Evolutionary conservation across 2,888 invertebrate species (phyloP).

Genomic region (Brachynemurus nebulosus): DNA sequence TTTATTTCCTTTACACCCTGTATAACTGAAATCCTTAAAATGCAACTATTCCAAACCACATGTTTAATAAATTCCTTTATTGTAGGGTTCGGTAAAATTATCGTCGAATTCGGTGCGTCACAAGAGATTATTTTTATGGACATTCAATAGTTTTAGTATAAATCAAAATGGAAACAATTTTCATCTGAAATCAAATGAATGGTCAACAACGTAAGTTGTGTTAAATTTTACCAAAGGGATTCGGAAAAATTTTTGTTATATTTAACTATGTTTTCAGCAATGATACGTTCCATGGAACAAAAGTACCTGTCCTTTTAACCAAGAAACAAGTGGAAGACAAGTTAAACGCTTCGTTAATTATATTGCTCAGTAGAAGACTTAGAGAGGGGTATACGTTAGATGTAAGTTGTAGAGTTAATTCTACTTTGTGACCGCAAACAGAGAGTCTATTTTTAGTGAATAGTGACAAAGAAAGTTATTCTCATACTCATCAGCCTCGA

Average conservation of each 20-base stretch:
- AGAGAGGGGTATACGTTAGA: slow-evolving; percentile 62
- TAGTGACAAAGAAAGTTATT: no score
- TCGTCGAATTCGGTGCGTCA: neutral
- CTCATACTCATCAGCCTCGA: no score
- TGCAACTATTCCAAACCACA: no score
- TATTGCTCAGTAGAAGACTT: slow-evolving; percentile 55
- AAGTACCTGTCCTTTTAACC: slow-evolving; percentile 38
- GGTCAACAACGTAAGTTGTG: slow-evolving; percentile 13
- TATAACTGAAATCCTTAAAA: no score
- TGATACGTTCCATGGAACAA: slow-evolving; percentile 39
- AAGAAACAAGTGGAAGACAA: slow-evolving; percentile 52
- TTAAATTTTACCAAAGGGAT: neutral
- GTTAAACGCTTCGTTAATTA: slow-evolving; percentile 43
- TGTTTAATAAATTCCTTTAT: no score
- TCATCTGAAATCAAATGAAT: slow-evolving; percentile 6
- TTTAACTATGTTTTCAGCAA: slow-evolving; percentile 29
- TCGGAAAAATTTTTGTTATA: neutral
- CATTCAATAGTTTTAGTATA: slow-evolving; percentile 20
- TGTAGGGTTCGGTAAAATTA: neutral
- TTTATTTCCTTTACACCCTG: no score
- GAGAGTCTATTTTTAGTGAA: no score
- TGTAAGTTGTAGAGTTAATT: slow-evolving; percentile 25
- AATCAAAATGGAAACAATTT: slow-evolving; percentile 4
- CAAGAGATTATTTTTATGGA: slow-evolving; percentile 21
- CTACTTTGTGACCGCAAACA: neutral